Percentiles rank a stretch among this genome's conserved stretches.
Evolutionary conservation across 1,140 invertebrate genomes (phyloP).

Genomic region (Ptiloglossa arizonensis): DNA sequence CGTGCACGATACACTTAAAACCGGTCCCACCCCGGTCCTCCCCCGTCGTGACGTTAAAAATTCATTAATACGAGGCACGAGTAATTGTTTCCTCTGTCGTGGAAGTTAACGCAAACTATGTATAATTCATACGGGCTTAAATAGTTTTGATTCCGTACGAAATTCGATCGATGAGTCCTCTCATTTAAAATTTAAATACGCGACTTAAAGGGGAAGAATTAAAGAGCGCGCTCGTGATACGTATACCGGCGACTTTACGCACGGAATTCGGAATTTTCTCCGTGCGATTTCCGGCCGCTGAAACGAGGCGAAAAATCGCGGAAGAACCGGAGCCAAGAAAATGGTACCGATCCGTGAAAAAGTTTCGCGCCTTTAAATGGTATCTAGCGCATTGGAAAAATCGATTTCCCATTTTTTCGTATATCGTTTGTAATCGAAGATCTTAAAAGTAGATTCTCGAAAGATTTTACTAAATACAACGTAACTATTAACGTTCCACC

Average conservation of each 20-base stretch:
- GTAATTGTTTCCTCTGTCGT: constrained; percentile 49
- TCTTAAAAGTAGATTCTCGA: too few relatives aligned
- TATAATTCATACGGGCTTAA: constrained; percentile 73
- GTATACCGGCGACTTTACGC: background rate
- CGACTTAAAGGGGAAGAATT: constrained; percentile 59
- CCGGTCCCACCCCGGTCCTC: background rate
- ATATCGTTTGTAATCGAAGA: too few relatives aligned
- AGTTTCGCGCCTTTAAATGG: background rate
- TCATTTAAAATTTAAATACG: constrained; percentile 73
- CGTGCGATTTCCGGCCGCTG: background rate
- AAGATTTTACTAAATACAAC: too few relatives aligned
- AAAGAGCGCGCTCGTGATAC: background rate
- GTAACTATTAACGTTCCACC: too few relatives aligned
- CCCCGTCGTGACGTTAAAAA: constrained; percentile 23
- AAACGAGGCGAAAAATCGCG: background rate
- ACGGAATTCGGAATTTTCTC: background rate
- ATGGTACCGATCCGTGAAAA: background rate
- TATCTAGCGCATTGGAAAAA: too few relatives aligned
- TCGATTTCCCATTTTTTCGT: too few relatives aligned
- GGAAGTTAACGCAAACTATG: constrained; percentile 55
- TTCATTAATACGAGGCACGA: constrained; percentile 43
- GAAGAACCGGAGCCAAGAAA: background rate
- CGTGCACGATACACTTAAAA: background rate
- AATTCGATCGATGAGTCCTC: constrained; percentile 57
- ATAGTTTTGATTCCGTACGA: constrained; percentile 70